A percentile compares a stretch with the other conserved stretches of the same genome.
Conservation (phyloP, 2,113 vertebrate species). For the Hypocryptadius cinnamomeus region DNA sequence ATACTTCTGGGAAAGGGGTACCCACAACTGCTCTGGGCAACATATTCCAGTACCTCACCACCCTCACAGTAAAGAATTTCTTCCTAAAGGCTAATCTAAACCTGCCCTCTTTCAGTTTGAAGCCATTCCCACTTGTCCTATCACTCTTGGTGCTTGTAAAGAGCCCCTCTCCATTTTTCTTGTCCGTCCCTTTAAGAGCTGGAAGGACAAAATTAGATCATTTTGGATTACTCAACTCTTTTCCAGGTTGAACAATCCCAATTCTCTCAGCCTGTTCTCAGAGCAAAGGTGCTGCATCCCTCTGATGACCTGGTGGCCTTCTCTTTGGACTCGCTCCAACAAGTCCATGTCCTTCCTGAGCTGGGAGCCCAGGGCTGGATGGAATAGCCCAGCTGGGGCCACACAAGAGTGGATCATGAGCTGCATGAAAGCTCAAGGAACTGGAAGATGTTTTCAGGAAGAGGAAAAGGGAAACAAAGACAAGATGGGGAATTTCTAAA, state of each 20-base stretch:
- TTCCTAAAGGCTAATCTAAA: not conserved
- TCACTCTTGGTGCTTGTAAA: rapidly evolving
- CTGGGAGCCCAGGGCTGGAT: not conserved
- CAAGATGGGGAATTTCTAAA: not conserved
- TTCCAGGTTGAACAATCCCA: not conserved
- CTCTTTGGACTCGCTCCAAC: not conserved
- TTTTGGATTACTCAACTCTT: not conserved
- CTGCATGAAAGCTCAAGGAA: not conserved
- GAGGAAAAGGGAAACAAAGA: not conserved
- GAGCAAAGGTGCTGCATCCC: not conserved
- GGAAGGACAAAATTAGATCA: not conserved
- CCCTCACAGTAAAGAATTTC: not conserved
- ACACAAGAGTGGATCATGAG: not conserved
- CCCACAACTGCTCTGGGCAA: not conserved
- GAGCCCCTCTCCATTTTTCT: not conserved
- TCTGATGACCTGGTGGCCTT: not conserved
- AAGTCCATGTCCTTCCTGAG: not conserved
- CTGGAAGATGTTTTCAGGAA: not conserved
- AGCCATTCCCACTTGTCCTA: not conserved
- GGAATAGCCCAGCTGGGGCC: not conserved
- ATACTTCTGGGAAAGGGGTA: not conserved
- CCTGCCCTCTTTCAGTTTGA: not conserved
- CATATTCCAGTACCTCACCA: not conserved
- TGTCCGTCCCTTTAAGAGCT: not conserved
- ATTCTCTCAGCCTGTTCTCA: not conserved